Evolutionary conservation across 2,888 invertebrate genomes (phyloP), one percentile per base, ranked within the genome.

Genomic region (Aphodius granarius): DNA sequence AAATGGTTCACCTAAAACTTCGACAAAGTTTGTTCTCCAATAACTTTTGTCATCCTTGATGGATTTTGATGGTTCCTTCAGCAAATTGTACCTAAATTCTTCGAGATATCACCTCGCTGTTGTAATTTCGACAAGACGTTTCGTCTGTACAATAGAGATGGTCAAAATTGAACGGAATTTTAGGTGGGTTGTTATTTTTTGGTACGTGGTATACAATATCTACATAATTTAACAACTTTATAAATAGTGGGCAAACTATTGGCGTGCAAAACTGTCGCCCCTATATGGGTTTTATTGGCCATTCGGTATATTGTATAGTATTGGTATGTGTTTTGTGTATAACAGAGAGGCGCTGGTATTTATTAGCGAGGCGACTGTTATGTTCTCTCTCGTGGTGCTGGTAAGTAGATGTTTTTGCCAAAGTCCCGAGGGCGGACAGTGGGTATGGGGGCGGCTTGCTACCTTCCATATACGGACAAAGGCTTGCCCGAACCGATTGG

Each of bases 381-480:
- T n/a, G 68, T 20, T 20, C 20, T n/a, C 20, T 68, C 22, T n/a
- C 21, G 68, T 17, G 66, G 66, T n/a, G n/a, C 43, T 13, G 43
- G 43, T 43, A 43, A 43, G 78, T 79, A 79, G 78, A 79, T 78
- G 80, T 80, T 80, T 80, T 80, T 77, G 79, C 79, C 76, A 78
- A 77, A 74, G 74, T 72, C 77, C 80, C 81, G 83, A 83, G 83
- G 86, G 85, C 84, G 85, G 81, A 80, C 79, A 19, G 68, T n/a
- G 68, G n/a, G 78, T 78, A 81, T 83, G 86, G 85, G 85, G 86
- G 85, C 83, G 86, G 84, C 68, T 68, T 81, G 82, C 83, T 84
- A 80, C 82, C 81, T 82, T 79, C 85, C 85, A 81, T 84, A 82
- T 83, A 84, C 78, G 83, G 84, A 78, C 82, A 85, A 86, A 84